Base-by-base conservation (phyloP, 2,797 vertebrate species). In the Neostethus bicornis region DNA sequence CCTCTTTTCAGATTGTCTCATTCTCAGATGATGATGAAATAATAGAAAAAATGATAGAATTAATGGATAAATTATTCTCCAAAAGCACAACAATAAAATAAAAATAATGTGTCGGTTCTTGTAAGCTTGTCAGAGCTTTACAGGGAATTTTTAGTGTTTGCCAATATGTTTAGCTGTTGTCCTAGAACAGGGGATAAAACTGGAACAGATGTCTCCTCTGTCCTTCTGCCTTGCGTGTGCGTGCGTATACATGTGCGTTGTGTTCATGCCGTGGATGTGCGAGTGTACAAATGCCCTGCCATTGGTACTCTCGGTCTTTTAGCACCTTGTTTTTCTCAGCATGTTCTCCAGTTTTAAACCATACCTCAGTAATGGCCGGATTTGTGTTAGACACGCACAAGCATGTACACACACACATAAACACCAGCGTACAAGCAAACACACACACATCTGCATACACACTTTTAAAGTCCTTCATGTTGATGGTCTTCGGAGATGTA, bases 281-380 rank as follows among this genome's bases (percentile, higher is more conserved):
- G 24, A 35, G 38, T 42, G 60, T 52, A 51, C 17, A 57, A 61
- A 70, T 71, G 66, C 45, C 69, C 67, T 59, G 42, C 73, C 60
- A 74, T 84, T 80, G 53, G 59, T 83, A 79, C 63, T 69, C 85
- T 73, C 45, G 77, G 52, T 64, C 77, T 86, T 85, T 90, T 89
- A 87, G 85, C 87, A 84, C 85, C 78, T 86, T 88, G 87, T 88
- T 87, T 31, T 85, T 82, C 61, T 78, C 75, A 79, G 43, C 69
- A 74, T 87, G 88, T 83, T 84, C 63, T 42, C 76, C 75, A 70
- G 75, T 84, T 85, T 78, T 71, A 84, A 83, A 79, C 67, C 28
- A 74, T 77, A 65, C 54, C 34, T 70, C 21, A 21, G 61, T 88
- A 84, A 89, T 88, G 84, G 84, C 68, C 59, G 47, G 63, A 74